Percentiles rank a stretch among this genome's conserved stretches.
Evolutionary conservation across 2,888 invertebrate genomes (phyloP).

Genomic region (Acrobasis repandana): DNA sequence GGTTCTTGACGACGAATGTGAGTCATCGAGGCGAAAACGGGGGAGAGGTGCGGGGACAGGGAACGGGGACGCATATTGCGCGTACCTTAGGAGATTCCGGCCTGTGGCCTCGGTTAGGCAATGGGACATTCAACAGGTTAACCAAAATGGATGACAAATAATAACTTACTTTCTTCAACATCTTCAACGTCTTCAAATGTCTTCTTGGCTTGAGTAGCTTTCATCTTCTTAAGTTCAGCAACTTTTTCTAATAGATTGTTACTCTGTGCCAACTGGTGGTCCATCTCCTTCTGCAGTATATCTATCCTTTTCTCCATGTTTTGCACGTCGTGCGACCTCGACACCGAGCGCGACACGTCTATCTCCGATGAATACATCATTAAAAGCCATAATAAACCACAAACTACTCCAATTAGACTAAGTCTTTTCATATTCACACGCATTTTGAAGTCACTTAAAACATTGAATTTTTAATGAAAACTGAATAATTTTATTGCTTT

Average conservation of each 20-base stretch:
- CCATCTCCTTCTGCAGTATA: constrained; percentile 51
- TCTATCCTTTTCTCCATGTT: constrained; percentile 55
- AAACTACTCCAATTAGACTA: constrained; percentile 43
- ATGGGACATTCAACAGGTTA: no score
- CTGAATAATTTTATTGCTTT: constrained; percentile 27
- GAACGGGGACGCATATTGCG: no score
- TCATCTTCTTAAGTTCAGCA: constrained; percentile 46
- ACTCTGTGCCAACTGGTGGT: constrained; percentile 56
- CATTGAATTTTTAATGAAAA: not conserved
- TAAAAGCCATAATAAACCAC: constrained; percentile 58
- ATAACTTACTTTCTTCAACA: not conserved
- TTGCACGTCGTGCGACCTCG: constrained; percentile 33
- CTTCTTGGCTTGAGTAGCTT: constrained; percentile 27
- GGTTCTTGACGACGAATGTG: no score
- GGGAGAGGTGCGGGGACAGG: no score
- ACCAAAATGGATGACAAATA: no score
- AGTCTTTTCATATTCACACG: constrained; percentile 66
- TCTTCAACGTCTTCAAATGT: constrained; percentile 23
- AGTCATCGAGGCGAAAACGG: no score
- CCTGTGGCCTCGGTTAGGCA: no score
- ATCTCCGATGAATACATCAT: constrained; percentile 55
- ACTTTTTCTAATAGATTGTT: constrained; percentile 53
- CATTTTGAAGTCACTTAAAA: constrained; percentile 49
- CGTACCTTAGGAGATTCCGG: no score
- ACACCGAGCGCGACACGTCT: constrained; percentile 44